A percentile compares a stretch with the other conserved stretches of the same genome.
Conservation (phyloP, 1,140 invertebrate genomes). For the Bombus vancouverensis region DNA sequence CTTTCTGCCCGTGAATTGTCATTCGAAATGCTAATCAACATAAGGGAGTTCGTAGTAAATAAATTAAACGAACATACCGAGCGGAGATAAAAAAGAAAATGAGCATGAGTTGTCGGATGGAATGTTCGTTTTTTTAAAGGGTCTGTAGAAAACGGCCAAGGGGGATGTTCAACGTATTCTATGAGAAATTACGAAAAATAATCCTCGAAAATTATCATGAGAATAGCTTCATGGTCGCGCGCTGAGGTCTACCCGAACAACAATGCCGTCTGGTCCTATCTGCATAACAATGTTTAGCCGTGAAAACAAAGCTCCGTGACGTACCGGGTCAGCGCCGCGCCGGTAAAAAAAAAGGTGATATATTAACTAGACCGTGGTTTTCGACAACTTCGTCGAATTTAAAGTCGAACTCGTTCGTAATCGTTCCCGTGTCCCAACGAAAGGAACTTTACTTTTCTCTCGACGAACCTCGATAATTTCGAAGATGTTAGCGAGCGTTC, state of each 20-base stretch:
- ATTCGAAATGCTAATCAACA: slow-evolving; percentile 29
- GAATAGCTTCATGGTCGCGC: slow-evolving; percentile 59
- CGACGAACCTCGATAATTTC: neutral
- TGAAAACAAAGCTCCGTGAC: slow-evolving; percentile 74
- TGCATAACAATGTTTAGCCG: slow-evolving; percentile 79
- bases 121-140: neutral
- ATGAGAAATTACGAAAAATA: slow-evolving; percentile 74
- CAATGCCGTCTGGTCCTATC: slow-evolving; percentile 75
- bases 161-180: slow-evolving; percentile 67
- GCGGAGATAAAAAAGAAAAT: neutral
- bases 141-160: slow-evolving; percentile 31
- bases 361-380: slow-evolving; percentile 60
- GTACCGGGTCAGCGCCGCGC: slow-evolving; percentile 16
- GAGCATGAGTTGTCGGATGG: neutral
- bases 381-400: slow-evolving; percentile 64
- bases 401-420: slow-evolving; percentile 37
- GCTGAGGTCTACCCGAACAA: slow-evolving; percentile 64
- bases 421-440: slow-evolving; percentile 1
- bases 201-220: slow-evolving; percentile 75
- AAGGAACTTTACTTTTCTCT: too few relatives aligned
- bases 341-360: slow-evolving; percentile 48
- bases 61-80: slow-evolving; percentile 16
- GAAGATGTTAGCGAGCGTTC: neutral
- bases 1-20: neutral
- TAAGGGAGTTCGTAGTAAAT: slow-evolving; percentile 41